These are phyloP conservation scores for Drosophila parabipectinata DNA, from an alignment of 1,140 invertebrate genomes.

Conservation along the genomic window DNA sequence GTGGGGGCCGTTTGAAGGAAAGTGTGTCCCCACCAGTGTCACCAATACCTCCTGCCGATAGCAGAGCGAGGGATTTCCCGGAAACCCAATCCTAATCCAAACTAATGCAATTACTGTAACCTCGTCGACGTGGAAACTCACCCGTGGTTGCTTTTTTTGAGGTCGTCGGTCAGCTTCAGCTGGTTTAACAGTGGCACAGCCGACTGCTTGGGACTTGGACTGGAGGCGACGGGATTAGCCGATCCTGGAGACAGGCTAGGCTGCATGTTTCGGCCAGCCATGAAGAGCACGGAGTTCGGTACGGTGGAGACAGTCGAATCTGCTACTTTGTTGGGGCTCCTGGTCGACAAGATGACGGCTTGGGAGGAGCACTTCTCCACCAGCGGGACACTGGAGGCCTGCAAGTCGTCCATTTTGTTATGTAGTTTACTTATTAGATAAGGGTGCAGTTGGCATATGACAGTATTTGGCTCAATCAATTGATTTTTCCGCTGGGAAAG, in stretches of 20 bases:
- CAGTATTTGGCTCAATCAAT: constrained; percentile 33
- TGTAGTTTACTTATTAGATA: constrained; percentile 22
- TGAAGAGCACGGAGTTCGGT: constrained; percentile 50
- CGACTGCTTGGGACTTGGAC: constrained; percentile 12
- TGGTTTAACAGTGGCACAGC: constrained; percentile 58
- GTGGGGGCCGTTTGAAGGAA: neutral
- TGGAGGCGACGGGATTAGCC: neutral
- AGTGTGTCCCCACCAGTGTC: no score
- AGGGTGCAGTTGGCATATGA: constrained; percentile 39
- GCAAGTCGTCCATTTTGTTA: constrained; percentile 54
- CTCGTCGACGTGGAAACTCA: constrained; percentile 37
- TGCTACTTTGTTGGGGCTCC: constrained; percentile 33
- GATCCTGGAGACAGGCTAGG: constrained; percentile 2
- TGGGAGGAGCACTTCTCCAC: constrained; percentile 52
- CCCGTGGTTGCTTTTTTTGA: constrained; percentile 62
- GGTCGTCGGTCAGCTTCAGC: constrained; percentile 62
- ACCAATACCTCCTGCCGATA: constrained; percentile 1
- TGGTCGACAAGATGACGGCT: constrained; percentile 57
- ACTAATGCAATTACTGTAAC: constrained; percentile 63
- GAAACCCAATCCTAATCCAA: constrained; percentile 38
- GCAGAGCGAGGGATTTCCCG: neutral
- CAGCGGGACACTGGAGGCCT: constrained; percentile 55
- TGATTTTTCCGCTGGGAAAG: neutral
- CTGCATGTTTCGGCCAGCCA: constrained; percentile 27
- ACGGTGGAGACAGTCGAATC: constrained; percentile 23